These are phyloP conservation scores for Uropsilus gracilis DNA, from an alignment of 2,113 vertebrate species.

Conservation along the genomic window DNA sequence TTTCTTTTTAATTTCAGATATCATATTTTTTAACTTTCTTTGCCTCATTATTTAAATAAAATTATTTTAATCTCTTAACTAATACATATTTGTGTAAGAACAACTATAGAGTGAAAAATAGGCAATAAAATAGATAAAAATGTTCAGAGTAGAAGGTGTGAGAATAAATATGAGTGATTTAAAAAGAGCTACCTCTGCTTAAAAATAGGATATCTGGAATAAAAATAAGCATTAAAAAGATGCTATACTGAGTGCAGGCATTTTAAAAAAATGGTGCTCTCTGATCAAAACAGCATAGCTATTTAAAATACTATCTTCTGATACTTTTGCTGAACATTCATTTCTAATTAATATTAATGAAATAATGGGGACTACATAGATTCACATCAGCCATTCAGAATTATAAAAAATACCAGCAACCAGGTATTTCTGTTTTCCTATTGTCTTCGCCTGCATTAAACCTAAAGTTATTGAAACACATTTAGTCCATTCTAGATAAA, in stretches of 20 bases:
- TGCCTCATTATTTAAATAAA: not conserved
- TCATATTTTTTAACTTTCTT: not conserved
- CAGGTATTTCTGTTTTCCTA: not conserved
- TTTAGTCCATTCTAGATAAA: not conserved
- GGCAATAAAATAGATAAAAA: not conserved
- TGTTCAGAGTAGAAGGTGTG: not conserved
- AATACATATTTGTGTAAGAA: not conserved
- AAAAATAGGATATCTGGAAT: not conserved
- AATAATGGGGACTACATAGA: not conserved
- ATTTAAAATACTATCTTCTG: not conserved
- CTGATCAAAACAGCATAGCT: not conserved
- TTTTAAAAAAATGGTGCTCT: not conserved
- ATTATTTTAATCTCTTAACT: not conserved
- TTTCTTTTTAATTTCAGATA: not conserved
- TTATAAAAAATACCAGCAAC: not conserved
- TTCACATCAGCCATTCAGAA: not conserved
- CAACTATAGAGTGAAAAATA: not conserved
- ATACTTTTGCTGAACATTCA: not conserved
- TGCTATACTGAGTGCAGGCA: not conserved
- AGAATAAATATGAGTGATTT: not conserved
- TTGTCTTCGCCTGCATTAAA: not conserved
- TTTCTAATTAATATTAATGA: not conserved
- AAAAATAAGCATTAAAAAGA: not conserved
- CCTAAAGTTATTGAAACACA: not conserved
- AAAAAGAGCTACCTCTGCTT: not conserved